Evolutionary conservation across 2,888 invertebrate genomes (phyloP).

Genomic region (Cerceris rybyensis): DNA sequence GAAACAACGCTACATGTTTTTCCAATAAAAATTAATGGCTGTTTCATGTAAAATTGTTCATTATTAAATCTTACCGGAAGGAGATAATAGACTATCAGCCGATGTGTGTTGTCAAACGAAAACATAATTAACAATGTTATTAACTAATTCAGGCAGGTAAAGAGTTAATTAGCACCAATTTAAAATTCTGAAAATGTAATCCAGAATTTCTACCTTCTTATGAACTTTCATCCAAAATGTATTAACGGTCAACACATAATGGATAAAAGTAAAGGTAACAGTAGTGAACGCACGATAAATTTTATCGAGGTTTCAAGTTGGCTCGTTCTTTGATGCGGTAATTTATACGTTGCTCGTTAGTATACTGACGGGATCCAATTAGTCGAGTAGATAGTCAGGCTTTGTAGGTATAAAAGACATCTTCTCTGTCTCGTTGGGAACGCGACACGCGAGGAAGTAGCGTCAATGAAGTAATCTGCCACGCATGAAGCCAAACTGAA

Average conservation of each 20-base stretch:
- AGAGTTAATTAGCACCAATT: too few relatives aligned
- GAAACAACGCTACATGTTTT: too few relatives aligned
- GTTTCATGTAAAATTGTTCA: too few relatives aligned
- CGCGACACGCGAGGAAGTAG: constrained; percentile 30
- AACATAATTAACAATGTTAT: too few relatives aligned
- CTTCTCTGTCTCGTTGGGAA: constrained; percentile 23
- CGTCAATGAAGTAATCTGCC: constrained; percentile 47
- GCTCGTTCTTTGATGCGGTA: constrained; percentile 23
- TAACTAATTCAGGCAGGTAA: too few relatives aligned
- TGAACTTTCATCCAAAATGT: too few relatives aligned
- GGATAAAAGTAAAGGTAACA: not conserved
- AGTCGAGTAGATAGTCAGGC: constrained; percentile 44
- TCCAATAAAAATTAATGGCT: too few relatives aligned
- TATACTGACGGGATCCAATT: constrained; percentile 59
- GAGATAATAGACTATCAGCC: too few relatives aligned
- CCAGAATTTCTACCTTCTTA: too few relatives aligned
- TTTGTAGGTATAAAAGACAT: constrained; percentile 32
- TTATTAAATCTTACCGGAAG: too few relatives aligned
- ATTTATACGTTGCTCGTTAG: constrained; percentile 41
- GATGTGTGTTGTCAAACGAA: too few relatives aligned
- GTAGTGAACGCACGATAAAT: constrained; percentile 5
- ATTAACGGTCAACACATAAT: not conserved
- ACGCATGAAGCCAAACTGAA: constrained; percentile 23
- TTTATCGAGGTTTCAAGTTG: constrained; percentile 2
- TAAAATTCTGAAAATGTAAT: too few relatives aligned